These are phyloP conservation scores for Aphidoletes aphidimyza DNA, from an alignment of 2,888 invertebrate genomes.

Conservation along the genomic window DNA sequence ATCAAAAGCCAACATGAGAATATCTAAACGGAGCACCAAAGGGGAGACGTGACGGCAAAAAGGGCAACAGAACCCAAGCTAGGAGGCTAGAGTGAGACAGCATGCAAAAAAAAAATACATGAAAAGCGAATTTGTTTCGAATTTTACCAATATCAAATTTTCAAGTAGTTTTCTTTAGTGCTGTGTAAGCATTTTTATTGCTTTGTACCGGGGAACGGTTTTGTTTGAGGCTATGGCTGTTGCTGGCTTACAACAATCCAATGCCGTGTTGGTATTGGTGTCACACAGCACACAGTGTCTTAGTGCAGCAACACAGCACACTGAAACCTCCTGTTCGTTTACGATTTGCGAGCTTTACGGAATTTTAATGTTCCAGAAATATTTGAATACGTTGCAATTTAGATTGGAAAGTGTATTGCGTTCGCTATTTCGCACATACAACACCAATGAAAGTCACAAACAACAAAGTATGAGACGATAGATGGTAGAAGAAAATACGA, in stretches of 20 bases:
- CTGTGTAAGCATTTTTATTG: slow-evolving; percentile 43
- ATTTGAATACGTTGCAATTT: slow-evolving; percentile 51
- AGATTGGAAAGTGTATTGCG: slow-evolving; percentile 6
- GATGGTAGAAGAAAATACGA: background rate
- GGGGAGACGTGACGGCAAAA: too few relatives aligned
- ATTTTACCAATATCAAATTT: slow-evolving; percentile 43
- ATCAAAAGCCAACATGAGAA: slow-evolving; percentile 22
- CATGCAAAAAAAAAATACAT: slow-evolving; percentile 50
- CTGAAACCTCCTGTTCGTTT: slow-evolving; percentile 44
- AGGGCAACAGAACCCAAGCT: too few relatives aligned
- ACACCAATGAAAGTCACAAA: background rate
- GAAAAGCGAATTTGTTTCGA: slow-evolving; percentile 49
- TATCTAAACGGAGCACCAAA: background rate
- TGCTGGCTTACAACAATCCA: too few relatives aligned
- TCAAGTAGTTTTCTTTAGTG: slow-evolving; percentile 40
- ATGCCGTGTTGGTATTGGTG: background rate
- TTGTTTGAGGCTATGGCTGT: too few relatives aligned
- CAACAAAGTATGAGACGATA: background rate
- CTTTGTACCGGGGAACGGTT: background rate
- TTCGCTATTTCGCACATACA: background rate
- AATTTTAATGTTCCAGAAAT: slow-evolving; percentile 45
- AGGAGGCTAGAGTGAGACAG: too few relatives aligned
- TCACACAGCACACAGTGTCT: background rate
- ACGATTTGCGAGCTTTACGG: slow-evolving; percentile 43
- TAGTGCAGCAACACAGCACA: too few relatives aligned